Percentiles rank a stretch among this genome's conserved stretches.
Conservation (phyloP, 2,888 invertebrate species). For the Ormyrus rosae region DNA sequence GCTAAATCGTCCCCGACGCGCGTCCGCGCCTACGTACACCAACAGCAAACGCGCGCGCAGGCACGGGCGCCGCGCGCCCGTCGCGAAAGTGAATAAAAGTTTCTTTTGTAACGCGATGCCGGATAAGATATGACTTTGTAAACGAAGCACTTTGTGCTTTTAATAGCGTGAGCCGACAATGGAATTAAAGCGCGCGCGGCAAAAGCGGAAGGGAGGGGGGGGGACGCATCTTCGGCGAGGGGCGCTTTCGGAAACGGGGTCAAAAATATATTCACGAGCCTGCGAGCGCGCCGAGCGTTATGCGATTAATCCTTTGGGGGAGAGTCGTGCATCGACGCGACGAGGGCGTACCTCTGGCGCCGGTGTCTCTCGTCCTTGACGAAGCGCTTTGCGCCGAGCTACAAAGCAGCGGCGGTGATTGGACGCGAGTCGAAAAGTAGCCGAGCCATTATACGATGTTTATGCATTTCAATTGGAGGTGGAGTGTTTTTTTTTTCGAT, state of each 20-base stretch:
- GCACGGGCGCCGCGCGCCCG: not conserved
- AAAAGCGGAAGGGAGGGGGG: not conserved
- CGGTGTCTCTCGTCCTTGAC: too few species aligned
- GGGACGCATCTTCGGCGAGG: not conserved
- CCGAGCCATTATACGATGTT: too few species aligned
- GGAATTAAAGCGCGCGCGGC: slow-evolving; percentile 58
- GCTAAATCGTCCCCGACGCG: not conserved
- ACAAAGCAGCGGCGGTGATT: too few species aligned
- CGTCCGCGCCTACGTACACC: not conserved
- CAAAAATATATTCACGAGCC: slow-evolving; percentile 24
- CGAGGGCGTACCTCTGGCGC: too few species aligned
- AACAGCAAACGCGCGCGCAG: not conserved
- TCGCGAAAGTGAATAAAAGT: slow-evolving; percentile 45
- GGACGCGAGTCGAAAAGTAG: too few species aligned
- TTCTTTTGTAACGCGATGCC: slow-evolving; percentile 46
- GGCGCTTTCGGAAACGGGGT: slow-evolving; percentile 1
- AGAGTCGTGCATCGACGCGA: too few species aligned
- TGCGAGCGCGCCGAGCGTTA: not conserved
- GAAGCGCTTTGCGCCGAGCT: too few species aligned
- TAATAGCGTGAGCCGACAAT: slow-evolving; percentile 61
- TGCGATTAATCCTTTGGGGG: not conserved
- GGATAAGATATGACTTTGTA: slow-evolving; percentile 45
- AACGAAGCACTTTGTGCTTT: slow-evolving; percentile 44
- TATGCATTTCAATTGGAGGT: too few species aligned
- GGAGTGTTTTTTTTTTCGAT: too few species aligned